These are phyloP conservation scores for Macrobrachium rosenbergii DNA, from an alignment of 1,140 invertebrate species.

Conservation along the genomic window DNA sequence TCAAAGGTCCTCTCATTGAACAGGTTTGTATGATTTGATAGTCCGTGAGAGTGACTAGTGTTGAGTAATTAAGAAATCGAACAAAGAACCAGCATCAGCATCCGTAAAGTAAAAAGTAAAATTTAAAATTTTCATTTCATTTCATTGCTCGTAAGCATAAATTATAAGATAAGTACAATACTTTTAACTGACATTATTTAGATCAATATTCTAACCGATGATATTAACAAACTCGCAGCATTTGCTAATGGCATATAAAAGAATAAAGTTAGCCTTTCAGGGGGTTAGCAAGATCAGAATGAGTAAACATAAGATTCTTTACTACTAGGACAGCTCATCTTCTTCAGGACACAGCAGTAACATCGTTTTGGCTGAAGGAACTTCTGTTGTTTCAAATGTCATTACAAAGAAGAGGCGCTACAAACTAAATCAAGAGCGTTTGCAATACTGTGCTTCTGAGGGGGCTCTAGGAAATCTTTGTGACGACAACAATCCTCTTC, in stretches of 20 bases:
- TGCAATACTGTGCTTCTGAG: slow-evolving; percentile 47
- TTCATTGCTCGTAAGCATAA: no score
- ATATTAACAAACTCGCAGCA: no score
- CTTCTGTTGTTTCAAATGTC: neutral
- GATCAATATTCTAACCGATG: no score
- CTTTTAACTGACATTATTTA: no score
- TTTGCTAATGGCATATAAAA: neutral
- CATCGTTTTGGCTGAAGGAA: slow-evolving; percentile 33
- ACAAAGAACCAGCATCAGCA: neutral
- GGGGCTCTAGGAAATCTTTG: slow-evolving; percentile 56
- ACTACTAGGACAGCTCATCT: neutral
- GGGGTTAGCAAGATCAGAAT: neutral
- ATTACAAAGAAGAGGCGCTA: no score
- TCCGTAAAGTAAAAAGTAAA: neutral
- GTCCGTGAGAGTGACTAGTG: neutral
- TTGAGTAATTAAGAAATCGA: neutral
- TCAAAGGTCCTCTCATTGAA: slow-evolving; percentile 11
- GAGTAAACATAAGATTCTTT: neutral
- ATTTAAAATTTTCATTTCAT: no score
- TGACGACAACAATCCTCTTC: slow-evolving; percentile 37
- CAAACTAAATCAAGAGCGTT: neutral
- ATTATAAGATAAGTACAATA: no score
- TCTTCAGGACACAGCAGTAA: slow-evolving; percentile 1
- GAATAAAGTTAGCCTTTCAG: neutral
- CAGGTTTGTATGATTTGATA: slow-evolving; percentile 12